Evolutionary conservation across 2,888 invertebrate species (phyloP).

Genomic region (Mantis religiosa): DNA sequence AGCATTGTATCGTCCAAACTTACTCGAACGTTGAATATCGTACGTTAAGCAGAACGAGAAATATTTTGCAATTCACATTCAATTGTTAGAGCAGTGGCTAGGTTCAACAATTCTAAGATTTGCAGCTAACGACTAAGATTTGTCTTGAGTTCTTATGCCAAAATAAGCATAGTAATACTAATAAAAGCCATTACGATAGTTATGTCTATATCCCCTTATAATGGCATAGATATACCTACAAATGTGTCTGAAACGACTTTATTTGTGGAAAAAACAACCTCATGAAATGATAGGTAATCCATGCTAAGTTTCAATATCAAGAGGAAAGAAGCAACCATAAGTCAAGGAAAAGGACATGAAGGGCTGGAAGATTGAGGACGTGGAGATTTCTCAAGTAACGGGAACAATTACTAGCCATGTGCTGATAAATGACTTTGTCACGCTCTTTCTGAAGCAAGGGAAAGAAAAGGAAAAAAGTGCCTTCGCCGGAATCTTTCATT

Average conservation of each 20-base stretch:
- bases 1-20: too few relatives aligned
- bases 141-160: too few relatives aligned
- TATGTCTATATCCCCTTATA: too few relatives aligned
- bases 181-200: too few relatives aligned
- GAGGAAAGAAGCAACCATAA: not conserved
- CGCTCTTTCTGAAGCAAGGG: not conserved
- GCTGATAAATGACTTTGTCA: slow-evolving; percentile 22
- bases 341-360: not conserved
- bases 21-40: too few relatives aligned
- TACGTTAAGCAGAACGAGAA: too few relatives aligned
- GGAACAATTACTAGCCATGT: slow-evolving; percentile 20
- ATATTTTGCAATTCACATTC: too few relatives aligned
- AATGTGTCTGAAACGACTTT: not conserved
- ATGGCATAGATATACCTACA: too few relatives aligned
- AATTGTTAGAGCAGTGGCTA: too few relatives aligned
- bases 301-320: not conserved
- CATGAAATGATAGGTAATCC: not conserved
- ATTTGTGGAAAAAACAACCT: not conserved
- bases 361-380: not conserved
- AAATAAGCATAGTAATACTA: too few relatives aligned
- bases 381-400: not conserved
- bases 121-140: too few relatives aligned
- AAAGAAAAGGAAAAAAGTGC: not conserved
- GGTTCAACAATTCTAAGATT: too few relatives aligned
- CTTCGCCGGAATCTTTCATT: not conserved